These are phyloP conservation scores for Lithophane leautieri DNA, from an alignment of 2,888 invertebrate species.

Conservation along the genomic window DNA sequence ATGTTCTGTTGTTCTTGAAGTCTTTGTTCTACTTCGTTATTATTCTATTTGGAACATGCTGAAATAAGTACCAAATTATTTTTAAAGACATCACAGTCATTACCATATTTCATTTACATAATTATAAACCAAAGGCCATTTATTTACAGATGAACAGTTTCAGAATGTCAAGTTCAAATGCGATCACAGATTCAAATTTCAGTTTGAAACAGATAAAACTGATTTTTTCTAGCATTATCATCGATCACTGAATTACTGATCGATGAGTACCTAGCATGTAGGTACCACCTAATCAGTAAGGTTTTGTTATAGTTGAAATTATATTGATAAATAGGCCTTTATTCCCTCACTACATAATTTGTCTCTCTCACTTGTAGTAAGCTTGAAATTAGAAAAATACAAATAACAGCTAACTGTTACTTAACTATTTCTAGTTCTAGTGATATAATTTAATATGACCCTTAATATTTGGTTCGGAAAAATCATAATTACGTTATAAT, in stretches of 20 bases:
- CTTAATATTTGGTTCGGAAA: slow-evolving; percentile 10
- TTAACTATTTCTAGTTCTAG: neutral
- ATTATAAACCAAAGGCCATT: neutral
- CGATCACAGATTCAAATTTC: neutral
- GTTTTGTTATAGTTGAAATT: too few species aligned
- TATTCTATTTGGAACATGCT: neutral
- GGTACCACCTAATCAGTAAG: too few species aligned
- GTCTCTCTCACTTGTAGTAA: neutral
- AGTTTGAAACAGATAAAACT: neutral
- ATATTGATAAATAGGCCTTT: too few species aligned
- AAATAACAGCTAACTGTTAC: neutral
- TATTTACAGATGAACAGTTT: slow-evolving; percentile 5
- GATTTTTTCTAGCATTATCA: neutral
- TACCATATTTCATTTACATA: neutral
- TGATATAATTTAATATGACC: neutral
- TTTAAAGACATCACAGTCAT: neutral
- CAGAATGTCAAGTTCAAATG: slow-evolving; percentile 13
- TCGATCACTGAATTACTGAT: too few species aligned
- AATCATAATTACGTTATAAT: slow-evolving; percentile 29
- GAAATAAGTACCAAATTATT: neutral
- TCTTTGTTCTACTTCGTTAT: neutral
- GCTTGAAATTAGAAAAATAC: neutral
- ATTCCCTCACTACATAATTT: neutral
- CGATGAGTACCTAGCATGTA: too few species aligned
- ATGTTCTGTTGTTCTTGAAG: neutral